Conservation (phyloP, 2,888 invertebrate species). For the Epistrophe eligans region DNA sequence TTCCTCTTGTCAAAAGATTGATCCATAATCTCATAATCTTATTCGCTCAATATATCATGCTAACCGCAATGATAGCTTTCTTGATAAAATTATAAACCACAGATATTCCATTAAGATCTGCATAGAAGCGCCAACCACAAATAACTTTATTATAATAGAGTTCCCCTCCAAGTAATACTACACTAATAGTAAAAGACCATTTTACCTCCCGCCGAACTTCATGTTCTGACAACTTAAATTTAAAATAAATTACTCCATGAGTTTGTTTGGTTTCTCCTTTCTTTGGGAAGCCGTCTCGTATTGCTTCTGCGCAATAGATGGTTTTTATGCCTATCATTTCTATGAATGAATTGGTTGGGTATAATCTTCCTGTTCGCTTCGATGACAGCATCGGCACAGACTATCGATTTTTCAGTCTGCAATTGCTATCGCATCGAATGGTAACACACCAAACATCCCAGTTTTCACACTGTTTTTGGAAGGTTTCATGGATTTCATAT, state of each 20-base stretch:
- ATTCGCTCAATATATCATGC: conserved; percentile 3
- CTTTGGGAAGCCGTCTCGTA: conserved; percentile 32
- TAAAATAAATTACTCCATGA: conserved; percentile 44
- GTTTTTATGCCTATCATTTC: conserved; percentile 29
- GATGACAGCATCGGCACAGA: conserved; percentile 8
- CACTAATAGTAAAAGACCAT: too few relatives aligned
- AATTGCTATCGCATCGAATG: conserved; percentile 34
- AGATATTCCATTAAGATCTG: conserved; percentile 6
- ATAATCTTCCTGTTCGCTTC: conserved; percentile 41
- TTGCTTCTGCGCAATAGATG: conserved; percentile 56
- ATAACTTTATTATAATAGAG: conserved; percentile 19
- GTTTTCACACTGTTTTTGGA: conserved; percentile 8
- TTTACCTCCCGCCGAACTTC: background rate
- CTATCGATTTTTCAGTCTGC: conserved; percentile 67
- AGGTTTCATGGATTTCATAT: conserved; percentile 10
- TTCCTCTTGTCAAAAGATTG: too few relatives aligned
- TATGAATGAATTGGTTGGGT: conserved; percentile 43
- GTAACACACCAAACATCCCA: conserved; percentile 13
- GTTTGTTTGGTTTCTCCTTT: conserved; percentile 7
- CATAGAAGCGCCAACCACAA: conserved; percentile 61
- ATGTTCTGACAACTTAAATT: background rate
- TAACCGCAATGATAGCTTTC: conserved; percentile 34
- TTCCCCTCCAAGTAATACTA: background rate
- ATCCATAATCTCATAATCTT: too few relatives aligned
- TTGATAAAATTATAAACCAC: conserved; percentile 4